Evolutionary conservation across 1,140 invertebrate species (phyloP).

Genomic region (Lutraria rhynchaena): DNA sequence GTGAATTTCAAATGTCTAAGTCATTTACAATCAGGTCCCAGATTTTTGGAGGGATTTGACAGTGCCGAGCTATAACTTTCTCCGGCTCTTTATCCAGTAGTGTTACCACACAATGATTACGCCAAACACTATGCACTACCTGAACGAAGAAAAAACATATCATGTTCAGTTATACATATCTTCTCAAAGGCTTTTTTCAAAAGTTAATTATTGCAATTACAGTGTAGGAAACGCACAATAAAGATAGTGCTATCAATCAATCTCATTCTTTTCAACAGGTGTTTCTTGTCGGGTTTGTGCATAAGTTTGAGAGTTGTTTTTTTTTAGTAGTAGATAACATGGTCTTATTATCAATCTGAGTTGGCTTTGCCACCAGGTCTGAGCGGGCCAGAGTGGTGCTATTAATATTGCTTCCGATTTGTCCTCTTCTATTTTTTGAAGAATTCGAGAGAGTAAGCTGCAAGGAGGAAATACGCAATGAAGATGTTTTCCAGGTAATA

Average conservation of each 20-base stretch:
- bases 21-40: too few species aligned
- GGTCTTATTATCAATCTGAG: not conserved
- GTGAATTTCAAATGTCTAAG: too few species aligned
- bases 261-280: conserved; percentile 19
- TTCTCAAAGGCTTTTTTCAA: too few species aligned
- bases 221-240: too few species aligned
- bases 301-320: not conserved
- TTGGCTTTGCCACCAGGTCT: conserved; percentile 18
- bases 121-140: too few species aligned
- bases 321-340: conserved; percentile 16
- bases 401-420: conserved; percentile 4
- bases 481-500: conserved; percentile 5
- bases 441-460: conserved; percentile 16
- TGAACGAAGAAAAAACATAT: too few species aligned
- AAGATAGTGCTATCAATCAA: conserved; percentile 16
- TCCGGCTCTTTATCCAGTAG: too few species aligned
- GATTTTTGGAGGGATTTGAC: too few species aligned
- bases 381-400: conserved; percentile 22
- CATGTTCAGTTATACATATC: too few species aligned
- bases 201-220: too few species aligned
- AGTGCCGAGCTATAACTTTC: too few species aligned
- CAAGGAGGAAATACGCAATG: conserved; percentile 36
- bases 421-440: conserved; percentile 20
- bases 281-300: conserved; percentile 16
- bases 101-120: too few species aligned